Conservation (phyloP, 2,113 vertebrate genomes). For the Uria aalge region DNA sequence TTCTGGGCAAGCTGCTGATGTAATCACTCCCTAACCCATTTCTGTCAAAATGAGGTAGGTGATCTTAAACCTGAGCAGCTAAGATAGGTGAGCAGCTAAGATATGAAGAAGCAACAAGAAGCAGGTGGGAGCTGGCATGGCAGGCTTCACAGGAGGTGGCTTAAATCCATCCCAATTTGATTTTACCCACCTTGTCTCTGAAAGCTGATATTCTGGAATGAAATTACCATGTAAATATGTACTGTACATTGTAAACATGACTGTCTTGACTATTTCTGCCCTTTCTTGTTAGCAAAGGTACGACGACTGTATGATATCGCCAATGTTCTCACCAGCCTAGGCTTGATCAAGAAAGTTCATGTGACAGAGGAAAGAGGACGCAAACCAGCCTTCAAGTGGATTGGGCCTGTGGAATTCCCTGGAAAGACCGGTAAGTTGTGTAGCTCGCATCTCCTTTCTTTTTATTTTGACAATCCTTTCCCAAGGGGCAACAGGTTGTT, state of each 20-base stretch:
- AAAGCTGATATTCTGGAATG: not conserved
- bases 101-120: not conserved
- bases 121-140: not conserved
- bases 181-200: not conserved
- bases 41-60: not conserved
- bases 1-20: not conserved
- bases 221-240: not conserved
- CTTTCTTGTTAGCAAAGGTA: slow-evolving; percentile 83
- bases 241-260: not conserved
- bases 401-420: slow-evolving; percentile 85
- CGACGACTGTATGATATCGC: slow-evolving; percentile 93
- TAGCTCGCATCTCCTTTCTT: not conserved
- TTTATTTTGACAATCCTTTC: not conserved
- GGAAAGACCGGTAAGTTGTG: slow-evolving; percentile 56
- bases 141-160: not conserved
- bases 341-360: slow-evolving; percentile 89
- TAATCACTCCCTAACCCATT: not conserved
- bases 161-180: not conserved
- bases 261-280: not conserved
- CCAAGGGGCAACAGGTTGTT: not conserved
- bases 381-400: slow-evolving; percentile 93
- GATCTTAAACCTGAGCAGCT: not conserved
- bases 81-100: not conserved
- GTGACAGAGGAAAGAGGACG: slow-evolving; percentile 86
- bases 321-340: slow-evolving; percentile 90